These are phyloP conservation scores for Pterostichus madidus DNA, from an alignment of 2,888 invertebrate genomes.

Conservation along the genomic window DNA sequence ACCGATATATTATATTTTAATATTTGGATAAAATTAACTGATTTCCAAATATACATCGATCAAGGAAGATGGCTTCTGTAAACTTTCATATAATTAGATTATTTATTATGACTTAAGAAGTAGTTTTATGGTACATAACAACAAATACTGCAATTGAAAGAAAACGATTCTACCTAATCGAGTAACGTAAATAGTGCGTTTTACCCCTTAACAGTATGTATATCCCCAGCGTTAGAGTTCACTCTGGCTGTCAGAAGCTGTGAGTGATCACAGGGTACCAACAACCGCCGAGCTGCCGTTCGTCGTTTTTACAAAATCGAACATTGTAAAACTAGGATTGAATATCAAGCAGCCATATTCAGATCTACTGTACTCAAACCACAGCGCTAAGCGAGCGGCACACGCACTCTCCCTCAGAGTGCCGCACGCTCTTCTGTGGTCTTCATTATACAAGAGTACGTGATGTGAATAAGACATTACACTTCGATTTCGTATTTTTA, in stretches of 20 bases:
- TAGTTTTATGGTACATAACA: too few relatives aligned
- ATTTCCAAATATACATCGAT: too few relatives aligned
- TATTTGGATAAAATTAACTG: too few relatives aligned
- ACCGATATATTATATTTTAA: too few relatives aligned
- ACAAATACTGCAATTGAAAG: too few relatives aligned
- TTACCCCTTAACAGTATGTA: neutral
- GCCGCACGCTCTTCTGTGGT: conserved; percentile 26
- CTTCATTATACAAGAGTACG: conserved; percentile 52
- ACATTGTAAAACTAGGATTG: conserved; percentile 71
- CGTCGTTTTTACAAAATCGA: conserved; percentile 71
- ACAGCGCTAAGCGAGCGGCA: conserved; percentile 48
- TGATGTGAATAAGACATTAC: conserved; percentile 44
- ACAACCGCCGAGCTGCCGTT: conserved; percentile 5
- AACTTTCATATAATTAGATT: too few relatives aligned
- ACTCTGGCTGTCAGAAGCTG: conserved; percentile 5
- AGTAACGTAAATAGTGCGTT: neutral
- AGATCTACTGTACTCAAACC: conserved; percentile 68
- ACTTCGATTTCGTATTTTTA: conserved; percentile 43
- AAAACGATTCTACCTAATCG: too few relatives aligned
- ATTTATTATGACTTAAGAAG: too few relatives aligned
- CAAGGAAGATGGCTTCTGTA: too few relatives aligned
- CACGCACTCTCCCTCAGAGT: neutral
- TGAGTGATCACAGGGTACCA: conserved; percentile 38
- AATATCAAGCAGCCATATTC: conserved; percentile 72
- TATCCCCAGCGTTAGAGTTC: too few relatives aligned